Conservation (phyloP, 1,140 invertebrate species). For the Halesus radiatus region DNA sequence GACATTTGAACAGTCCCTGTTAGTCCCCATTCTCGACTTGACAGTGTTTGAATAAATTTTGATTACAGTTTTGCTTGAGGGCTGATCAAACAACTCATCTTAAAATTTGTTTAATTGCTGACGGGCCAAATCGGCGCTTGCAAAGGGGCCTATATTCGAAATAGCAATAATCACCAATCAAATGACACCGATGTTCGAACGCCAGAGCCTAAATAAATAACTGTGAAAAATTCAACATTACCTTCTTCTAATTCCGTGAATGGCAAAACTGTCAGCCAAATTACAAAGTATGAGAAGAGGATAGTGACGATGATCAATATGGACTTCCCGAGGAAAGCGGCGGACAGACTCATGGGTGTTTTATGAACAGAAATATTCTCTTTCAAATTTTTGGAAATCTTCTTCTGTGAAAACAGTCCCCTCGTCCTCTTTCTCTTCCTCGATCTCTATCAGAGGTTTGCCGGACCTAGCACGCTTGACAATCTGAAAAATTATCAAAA, state of each 20-base stretch:
- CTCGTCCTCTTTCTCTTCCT: conserved; percentile 62
- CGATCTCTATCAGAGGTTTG: conserved; percentile 65
- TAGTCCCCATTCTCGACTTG: too few relatives aligned
- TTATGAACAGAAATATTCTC: conserved; percentile 66
- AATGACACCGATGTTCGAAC: too few relatives aligned
- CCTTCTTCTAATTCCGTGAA: conserved; percentile 74
- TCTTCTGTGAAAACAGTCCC: conserved; percentile 72
- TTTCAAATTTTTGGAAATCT: conserved; percentile 69
- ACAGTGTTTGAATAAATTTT: too few relatives aligned
- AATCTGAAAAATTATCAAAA: conserved; percentile 66
- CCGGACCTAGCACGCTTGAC: conserved; percentile 68
- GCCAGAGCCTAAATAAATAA: too few relatives aligned
- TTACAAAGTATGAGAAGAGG: conserved; percentile 74
- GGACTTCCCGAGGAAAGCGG: conserved; percentile 70
- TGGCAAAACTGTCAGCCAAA: conserved; percentile 79
- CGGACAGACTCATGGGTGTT: conserved; percentile 52
- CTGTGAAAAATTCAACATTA: conserved; percentile 46
- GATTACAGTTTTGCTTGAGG: too few relatives aligned
- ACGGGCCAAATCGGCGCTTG: too few relatives aligned
- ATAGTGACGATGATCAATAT: conserved; percentile 71
- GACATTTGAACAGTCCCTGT: too few relatives aligned
- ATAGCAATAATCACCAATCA: too few relatives aligned
- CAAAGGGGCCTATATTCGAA: too few relatives aligned
- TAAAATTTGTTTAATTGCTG: too few relatives aligned
- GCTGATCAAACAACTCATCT: too few relatives aligned